Evolutionary conservation across 2,888 invertebrate species (phyloP), one percentile per base, ranked within the genome.

Genomic region (Glyphotaelius pellucidus): DNA sequence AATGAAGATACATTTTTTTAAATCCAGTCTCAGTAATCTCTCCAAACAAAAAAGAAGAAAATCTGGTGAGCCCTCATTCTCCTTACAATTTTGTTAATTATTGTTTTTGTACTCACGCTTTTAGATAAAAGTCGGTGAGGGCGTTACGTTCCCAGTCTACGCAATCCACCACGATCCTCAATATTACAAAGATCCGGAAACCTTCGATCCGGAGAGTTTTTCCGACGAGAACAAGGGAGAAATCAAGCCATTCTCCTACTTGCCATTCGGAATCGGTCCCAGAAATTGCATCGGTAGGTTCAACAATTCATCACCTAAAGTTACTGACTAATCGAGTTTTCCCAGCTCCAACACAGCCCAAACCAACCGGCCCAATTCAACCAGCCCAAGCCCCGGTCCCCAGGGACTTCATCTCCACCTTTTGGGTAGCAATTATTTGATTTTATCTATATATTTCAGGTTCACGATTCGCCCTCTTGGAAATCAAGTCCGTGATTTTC

Each of bases 391-490:
- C 3, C 4, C 15, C 19, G 19, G 19, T 52, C 15, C 52, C 4
- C 52, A 52, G 52, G n/a, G n/a, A n/a, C n/a, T n/a, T 19, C 15
- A 35, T 35, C 35, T 35, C 52, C 19, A 25, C 1, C 47, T 15
- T 14, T 15, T 47, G 0, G 12, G 14, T 12, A 42, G 15, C 9
- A 47, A 47, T 47, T 47, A 47, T 47, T 19, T 15, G 3, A 19
- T 52, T 52, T 52, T 2, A 9, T 5, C 0, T 38, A 0, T 38
- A 0, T 52, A 15, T 92, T 92, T 14, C 80, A 93, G 93, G 93
- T 79, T 93, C 93, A 1, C 67, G 93, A n/a, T 93, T 93, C 83
- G 93, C 93, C 19, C 88, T 93, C 67, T 91, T 93, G 93, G 92
- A 93, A 91, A 81, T 88, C 7, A 93, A 93, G 83, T n/a, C 91